Conservation (phyloP, 2,888 invertebrate genomes). For the Lissonota sp. region DNA sequence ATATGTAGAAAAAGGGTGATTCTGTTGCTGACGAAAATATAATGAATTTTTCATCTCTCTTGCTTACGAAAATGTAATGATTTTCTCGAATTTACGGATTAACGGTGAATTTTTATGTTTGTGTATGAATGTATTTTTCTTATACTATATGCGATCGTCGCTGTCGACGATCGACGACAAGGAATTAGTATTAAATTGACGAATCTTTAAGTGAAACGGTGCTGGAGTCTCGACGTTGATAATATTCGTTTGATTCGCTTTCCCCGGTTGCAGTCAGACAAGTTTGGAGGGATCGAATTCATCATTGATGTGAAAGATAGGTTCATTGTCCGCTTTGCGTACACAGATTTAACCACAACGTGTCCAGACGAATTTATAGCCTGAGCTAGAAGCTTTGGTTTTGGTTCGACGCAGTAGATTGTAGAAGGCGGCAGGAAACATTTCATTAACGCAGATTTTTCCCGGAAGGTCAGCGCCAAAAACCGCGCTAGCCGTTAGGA, state of each 20-base stretch:
- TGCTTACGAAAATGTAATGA: too few species aligned
- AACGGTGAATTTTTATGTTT: too few species aligned
- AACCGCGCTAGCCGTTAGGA: neutral
- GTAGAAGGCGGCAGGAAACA: neutral
- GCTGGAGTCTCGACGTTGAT: neutral
- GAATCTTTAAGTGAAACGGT: neutral
- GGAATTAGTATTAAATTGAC: constrained; percentile 2
- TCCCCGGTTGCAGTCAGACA: neutral
- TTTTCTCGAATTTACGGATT: too few species aligned
- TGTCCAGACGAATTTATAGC: neutral
- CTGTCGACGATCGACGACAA: too few species aligned
- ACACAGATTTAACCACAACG: neutral
- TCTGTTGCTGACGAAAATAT: too few species aligned
- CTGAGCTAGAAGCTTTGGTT: neutral
- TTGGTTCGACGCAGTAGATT: neutral
- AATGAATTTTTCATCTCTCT: too few species aligned
- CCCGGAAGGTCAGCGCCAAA: neutral
- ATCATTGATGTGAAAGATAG: neutral
- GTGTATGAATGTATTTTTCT: too few species aligned
- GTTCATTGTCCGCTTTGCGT: neutral
- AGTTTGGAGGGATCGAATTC: neutral
- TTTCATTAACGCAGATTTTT: neutral
- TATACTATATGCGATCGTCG: too few species aligned
- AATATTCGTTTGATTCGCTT: neutral
- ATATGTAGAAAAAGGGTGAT: too few species aligned